phyloP scores from a whole-genome alignment of 2,888 invertebrate genomes.

The Invenusta paracnida region DNA sequence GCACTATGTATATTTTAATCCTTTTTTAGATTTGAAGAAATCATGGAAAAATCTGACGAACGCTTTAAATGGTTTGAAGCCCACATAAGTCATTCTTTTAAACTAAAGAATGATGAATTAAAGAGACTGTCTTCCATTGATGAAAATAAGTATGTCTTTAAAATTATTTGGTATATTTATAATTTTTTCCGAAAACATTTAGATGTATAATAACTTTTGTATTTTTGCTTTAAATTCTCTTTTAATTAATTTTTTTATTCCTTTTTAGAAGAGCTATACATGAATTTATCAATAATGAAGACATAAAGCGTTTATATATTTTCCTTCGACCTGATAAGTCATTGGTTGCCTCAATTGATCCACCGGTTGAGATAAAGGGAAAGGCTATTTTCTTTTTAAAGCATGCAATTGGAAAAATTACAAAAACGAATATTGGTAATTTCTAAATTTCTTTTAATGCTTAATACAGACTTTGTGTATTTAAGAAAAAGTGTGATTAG shows the following conservation, averaged over 20 bases:
- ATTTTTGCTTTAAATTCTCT: not conserved
- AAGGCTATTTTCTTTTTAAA: slow-evolving; percentile 59
- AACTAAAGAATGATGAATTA: slow-evolving; percentile 58
- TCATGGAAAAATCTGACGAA: slow-evolving; percentile 50
- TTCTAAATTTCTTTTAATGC: too few species aligned
- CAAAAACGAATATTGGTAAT: slow-evolving; percentile 58
- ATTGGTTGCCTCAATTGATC: slow-evolving; percentile 42
- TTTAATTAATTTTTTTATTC: not conserved
- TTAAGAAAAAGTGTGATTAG: too few species aligned
- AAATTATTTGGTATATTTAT: not conserved
- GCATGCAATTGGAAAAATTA: slow-evolving; percentile 56
- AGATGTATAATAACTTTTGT: too few species aligned
- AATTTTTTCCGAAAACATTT: too few species aligned
- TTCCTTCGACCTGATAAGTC: slow-evolving; percentile 47
- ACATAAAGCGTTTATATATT: slow-evolving; percentile 56
- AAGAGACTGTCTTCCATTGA: slow-evolving; percentile 57
- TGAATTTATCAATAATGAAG: slow-evolving; percentile 60
- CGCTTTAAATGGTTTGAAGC: slow-evolving; percentile 58
- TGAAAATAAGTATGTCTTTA: slow-evolving; percentile 55
- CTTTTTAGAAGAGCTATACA: slow-evolving; percentile 56
- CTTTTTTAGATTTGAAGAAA: too few species aligned
- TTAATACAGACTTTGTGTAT: too few species aligned
- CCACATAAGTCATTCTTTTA: slow-evolving; percentile 56
- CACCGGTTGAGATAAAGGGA: slow-evolving; percentile 54
- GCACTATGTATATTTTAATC: too few species aligned